phyloP scores from a whole-genome alignment of 2,888 invertebrate species.

The Mystacides longicornis region DNA sequence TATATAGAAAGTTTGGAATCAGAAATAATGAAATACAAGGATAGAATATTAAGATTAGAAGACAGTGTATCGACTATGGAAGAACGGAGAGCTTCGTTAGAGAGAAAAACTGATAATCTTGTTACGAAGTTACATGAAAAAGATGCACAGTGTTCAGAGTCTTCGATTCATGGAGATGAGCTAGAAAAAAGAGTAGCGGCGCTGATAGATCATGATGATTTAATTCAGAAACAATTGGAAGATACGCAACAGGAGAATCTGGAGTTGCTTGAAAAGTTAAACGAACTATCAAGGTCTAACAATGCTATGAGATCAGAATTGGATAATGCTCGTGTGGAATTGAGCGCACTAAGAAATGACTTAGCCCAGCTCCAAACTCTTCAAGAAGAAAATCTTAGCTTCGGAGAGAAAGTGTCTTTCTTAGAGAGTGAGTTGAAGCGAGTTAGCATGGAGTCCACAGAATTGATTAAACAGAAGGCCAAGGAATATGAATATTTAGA shows the following conservation, averaged over 20 bases:
- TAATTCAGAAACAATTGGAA: slow-evolving; percentile 55
- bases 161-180: slow-evolving; percentile 55
- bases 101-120: slow-evolving; percentile 54
- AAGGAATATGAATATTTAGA: slow-evolving; percentile 43
- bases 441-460: slow-evolving; percentile 37
- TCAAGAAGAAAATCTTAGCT: slow-evolving; percentile 29
- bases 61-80: slow-evolving; percentile 57
- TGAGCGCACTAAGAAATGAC: slow-evolving; percentile 36
- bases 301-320: slow-evolving; percentile 42
- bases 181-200: slow-evolving; percentile 54
- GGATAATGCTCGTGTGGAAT: slow-evolving; percentile 40
- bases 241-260: slow-evolving; percentile 51
- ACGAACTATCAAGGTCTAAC: slow-evolving; percentile 46
- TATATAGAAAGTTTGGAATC: slow-evolving; percentile 66
- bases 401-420: slow-evolving; percentile 37
- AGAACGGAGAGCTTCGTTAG: slow-evolving; percentile 51
- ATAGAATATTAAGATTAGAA: slow-evolving; percentile 57
- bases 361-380: slow-evolving; percentile 32
- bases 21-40: slow-evolving; percentile 57
- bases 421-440: slow-evolving; percentile 42
- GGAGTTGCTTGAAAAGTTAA: slow-evolving; percentile 48
- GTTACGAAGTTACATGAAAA: slow-evolving; percentile 53
- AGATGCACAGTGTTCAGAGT: slow-evolving; percentile 52
- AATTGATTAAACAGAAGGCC: slow-evolving; percentile 40
- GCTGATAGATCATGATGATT: slow-evolving; percentile 55